Base-by-base conservation (phyloP, 2,888 invertebrate genomes). In the Cartodere bifasciata region DNA sequence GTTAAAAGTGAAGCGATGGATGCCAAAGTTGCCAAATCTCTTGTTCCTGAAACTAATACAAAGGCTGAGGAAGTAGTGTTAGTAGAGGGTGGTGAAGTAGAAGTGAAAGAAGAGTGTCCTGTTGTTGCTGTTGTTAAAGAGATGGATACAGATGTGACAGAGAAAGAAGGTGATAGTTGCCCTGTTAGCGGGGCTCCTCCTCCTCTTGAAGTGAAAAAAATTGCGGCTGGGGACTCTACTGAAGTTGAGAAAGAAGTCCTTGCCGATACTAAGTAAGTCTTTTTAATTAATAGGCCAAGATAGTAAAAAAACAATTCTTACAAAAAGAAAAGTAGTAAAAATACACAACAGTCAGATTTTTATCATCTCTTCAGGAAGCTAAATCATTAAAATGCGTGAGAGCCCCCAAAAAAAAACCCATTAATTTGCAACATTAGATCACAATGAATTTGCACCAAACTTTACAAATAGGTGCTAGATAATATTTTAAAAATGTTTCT, bases 61-160 rank as follows among this genome's bases (percentile, higher is more conserved):
- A 13, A 14, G 10, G 21, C 7, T n/a, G 16, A 16, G 13, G 17
- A 11, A 17, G 16, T 15, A 2, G 29, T 32, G 13, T 20, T 37
- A 14, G 30, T 29, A n/a, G 39, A 43, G 2, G 48, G 46, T 31
- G 37, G 36, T 10, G 48, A 50, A 39, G 32, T 46, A 13, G 45
- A 46, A 37, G 34, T 50, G 26, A 48, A 50, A 37, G 49, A 45
- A 36, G 34, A 48, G 23, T 45, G 47, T 16, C 34, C 39, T 13
- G 43, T 43, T 31, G 30, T 26, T 17, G 37, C 35, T 24, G 29
- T 10, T 28, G 32, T 25, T 15, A 31, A 41, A 16, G 7, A 21
- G 4, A 16, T 9, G 12, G 23, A 25, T n/a, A 11, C 11, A 9
- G 23, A 31, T 22, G 32, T 29, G 7, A 28, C 11, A 10, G 26